A percentile compares a stretch with the other conserved stretches of the same genome.
Evolutionary conservation across 2,888 invertebrate genomes (phyloP).

Genomic region (Epirrhoe tristata): DNA sequence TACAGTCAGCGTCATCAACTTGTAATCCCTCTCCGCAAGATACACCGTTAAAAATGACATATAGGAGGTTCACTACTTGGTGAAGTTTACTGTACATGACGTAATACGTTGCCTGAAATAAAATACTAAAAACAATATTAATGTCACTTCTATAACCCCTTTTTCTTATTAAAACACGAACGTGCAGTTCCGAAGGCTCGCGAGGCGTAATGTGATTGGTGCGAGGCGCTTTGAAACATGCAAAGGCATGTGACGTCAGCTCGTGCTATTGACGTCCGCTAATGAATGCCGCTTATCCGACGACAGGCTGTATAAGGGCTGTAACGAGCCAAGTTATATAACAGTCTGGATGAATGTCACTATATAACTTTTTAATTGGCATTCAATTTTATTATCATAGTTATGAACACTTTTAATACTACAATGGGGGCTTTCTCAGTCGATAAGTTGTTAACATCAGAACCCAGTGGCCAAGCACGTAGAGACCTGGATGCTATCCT

Average conservation of each 20-base stretch:
- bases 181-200: slow-evolving; percentile 26
- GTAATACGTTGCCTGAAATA: not conserved
- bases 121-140: not conserved
- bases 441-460: too few relatives aligned
- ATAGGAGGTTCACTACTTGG: too few relatives aligned
- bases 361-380: not conserved
- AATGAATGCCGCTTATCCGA: slow-evolving; percentile 28
- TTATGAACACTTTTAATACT: too few relatives aligned
- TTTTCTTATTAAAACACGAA: not conserved
- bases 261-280: slow-evolving; percentile 30
- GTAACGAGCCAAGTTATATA: slow-evolving; percentile 13
- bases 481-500: too few relatives aligned
- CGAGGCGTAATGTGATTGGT: slow-evolving; percentile 42
- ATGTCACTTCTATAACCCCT: slow-evolving; percentile 5
- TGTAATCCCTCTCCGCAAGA: too few relatives aligned
- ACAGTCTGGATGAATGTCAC: not conserved
- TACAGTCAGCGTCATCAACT: too few relatives aligned
- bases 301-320: not conserved
- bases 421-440: too few relatives aligned
- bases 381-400: not conserved
- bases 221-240: slow-evolving; percentile 35
- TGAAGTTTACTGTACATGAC: too few relatives aligned
- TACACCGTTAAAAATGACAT: too few relatives aligned
- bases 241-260: slow-evolving; percentile 30
- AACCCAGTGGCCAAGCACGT: too few relatives aligned